Evolutionary conservation across 2,797 vertebrate genomes (phyloP).

Genomic region (Pipistrellus pygmaeus): DNA sequence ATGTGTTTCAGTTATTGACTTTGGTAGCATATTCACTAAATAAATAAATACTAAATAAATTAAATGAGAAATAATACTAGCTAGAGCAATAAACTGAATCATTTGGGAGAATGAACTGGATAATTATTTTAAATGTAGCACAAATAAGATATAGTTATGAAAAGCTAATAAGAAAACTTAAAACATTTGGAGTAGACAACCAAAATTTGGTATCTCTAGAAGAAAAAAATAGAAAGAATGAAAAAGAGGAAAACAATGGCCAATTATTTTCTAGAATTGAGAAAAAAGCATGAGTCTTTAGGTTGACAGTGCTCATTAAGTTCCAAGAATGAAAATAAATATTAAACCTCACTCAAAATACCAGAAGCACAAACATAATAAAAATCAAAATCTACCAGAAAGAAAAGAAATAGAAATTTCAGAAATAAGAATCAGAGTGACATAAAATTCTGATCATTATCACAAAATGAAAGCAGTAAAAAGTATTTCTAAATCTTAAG

Average conservation of each 20-base stretch:
- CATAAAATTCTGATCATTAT: background rate
- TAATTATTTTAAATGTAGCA: slow-evolving; percentile 27
- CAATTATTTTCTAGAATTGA: background rate
- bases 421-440: slow-evolving; percentile 18
- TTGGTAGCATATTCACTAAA: background rate
- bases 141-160: background rate
- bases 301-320: background rate
- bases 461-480: background rate
- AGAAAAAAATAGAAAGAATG: background rate
- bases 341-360: slow-evolving; percentile 3
- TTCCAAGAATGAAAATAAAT: slow-evolving; percentile 16
- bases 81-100: background rate
- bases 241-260: background rate
- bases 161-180: slow-evolving; percentile 21
- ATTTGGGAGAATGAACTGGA: background rate
- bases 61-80: background rate
- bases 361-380: background rate
- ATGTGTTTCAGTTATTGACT: background rate
- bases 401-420: slow-evolving; percentile 6
- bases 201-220: background rate
- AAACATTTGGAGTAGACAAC: background rate
- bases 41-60: background rate
- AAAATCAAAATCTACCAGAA: background rate
- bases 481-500: background rate
- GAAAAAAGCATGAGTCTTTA: background rate